These are phyloP conservation scores for Slavum lentiscoides DNA, from an alignment of 2,888 invertebrate species.

Conservation along the genomic window DNA sequence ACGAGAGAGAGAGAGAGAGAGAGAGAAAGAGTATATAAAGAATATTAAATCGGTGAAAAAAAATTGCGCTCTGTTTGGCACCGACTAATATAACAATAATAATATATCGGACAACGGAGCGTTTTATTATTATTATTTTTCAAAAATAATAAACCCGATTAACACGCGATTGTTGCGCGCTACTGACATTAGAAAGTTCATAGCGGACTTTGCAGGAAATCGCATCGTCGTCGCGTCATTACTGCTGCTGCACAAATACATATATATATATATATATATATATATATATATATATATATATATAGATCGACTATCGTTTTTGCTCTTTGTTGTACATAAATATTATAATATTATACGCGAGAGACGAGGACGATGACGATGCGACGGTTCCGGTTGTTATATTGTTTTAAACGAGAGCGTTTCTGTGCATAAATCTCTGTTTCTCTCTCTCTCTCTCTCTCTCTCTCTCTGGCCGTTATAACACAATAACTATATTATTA, in stretches of 20 bases:
- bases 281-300: too few species aligned
- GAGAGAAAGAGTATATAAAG: too few species aligned
- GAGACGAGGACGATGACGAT: background rate
- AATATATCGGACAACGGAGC: conserved; percentile 20
- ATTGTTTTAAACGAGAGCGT: conserved; percentile 14
- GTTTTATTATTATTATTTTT: conserved; percentile 19
- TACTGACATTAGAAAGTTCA: conserved; percentile 48
- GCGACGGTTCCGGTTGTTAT: conserved; percentile 36
- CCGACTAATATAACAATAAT: background rate
- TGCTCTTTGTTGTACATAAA: background rate
- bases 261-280: background rate
- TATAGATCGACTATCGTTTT: background rate
- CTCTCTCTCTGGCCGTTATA: background rate
- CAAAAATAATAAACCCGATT: conserved; percentile 42
- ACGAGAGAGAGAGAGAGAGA: too few species aligned
- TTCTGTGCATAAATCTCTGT: conserved; percentile 20
- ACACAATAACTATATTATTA: background rate
- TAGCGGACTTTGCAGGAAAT: background rate
- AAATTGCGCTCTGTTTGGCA: conserved; percentile 38
- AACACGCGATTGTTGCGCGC: conserved; percentile 51
- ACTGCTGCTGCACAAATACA: background rate
- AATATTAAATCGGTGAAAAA: background rate
- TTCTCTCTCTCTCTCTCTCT: background rate
- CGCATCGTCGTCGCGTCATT: background rate
- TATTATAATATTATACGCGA: background rate